phyloP scores from a whole-genome alignment of 1,140 invertebrate genomes.

The Panulirus ornatus region DNA sequence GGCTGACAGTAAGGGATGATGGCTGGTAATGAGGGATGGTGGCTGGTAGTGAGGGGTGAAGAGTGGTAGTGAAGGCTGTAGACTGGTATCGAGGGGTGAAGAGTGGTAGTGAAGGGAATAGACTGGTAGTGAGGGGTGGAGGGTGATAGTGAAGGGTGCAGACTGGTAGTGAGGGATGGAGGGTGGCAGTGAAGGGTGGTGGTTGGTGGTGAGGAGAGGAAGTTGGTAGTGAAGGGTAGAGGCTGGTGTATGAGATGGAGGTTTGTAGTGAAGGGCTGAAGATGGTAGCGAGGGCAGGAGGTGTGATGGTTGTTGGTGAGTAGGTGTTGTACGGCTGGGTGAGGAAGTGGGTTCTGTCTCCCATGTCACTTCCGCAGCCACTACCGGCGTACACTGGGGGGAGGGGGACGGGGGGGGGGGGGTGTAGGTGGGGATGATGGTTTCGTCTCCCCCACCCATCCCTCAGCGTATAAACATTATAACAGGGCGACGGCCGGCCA shows the following conservation, averaged over 20 bases:
- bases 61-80: not conserved
- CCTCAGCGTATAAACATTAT: slow-evolving; percentile 2
- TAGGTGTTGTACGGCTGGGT: too few species aligned
- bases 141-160: not conserved
- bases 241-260: not conserved
- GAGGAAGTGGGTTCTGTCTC: too few species aligned
- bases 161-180: not conserved
- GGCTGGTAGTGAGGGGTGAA: not conserved
- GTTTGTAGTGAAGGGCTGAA: too few species aligned
- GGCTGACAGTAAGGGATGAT: too few species aligned
- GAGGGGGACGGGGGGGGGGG: not conserved
- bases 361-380: too few species aligned
- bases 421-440: too few species aligned
- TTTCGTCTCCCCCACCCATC: not conserved
- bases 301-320: too few species aligned
- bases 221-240: not conserved
- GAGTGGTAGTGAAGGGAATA: not conserved
- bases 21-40: not conserved
- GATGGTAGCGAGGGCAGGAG: too few species aligned
- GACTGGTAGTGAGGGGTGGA: not conserved
- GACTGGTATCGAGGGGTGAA: not conserved
- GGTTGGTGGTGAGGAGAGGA: not conserved
- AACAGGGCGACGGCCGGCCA: slow-evolving; percentile 1
- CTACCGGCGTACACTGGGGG: too few species aligned
- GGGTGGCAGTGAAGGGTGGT: not conserved